Evolutionary conservation across 2,888 invertebrate genomes (phyloP), one percentile per base, ranked within the genome.

Genomic region (Sericinus montela): DNA sequence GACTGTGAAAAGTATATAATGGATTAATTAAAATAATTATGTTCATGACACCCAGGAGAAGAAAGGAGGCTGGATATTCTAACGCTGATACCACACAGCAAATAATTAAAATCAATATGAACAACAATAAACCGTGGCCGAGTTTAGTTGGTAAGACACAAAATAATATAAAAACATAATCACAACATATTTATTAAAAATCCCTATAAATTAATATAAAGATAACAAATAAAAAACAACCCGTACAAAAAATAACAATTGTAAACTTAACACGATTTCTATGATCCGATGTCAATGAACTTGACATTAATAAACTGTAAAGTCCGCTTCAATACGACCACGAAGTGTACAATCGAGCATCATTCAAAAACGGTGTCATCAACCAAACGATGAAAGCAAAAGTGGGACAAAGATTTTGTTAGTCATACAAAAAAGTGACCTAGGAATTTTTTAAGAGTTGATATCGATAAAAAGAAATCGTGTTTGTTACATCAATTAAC

Each of bases 351-450:
- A 30, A 41, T 25, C n/a, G 44, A 30, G 37, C 40, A 38, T 38
- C 42, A 68, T 56, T 67, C 71, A 67, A 60, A 69, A 67, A 63
- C 72, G 71, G 65, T 57, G 25, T 25, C 19, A 3, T 19, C 36
- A 35, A 28, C 34, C 9, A 15, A 19, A 23, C 29, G 11, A 40
- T 10, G 11, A 13, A 11, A 46, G 37, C 16, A 40, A 38, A 30
- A 75, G 70, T 65, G 3, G 56, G 65, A 11, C 4, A 11, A n/a
- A n/a, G 34, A n/a, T 41, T 44, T 13, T 28, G 39, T 25, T 29
- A 44, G 44, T 44, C 35, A 39, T 32, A 35, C 7, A 29, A 11
- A 14, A 42, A 15, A 34, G 44, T 44, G 44, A 37, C 11, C 28
- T 11, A 28, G 15, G 16, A 23, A 16, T 32, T 38, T 30, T 34